phyloP scores from a whole-genome alignment of 2,888 invertebrate genomes.

The Drosophila subquinaria region DNA sequence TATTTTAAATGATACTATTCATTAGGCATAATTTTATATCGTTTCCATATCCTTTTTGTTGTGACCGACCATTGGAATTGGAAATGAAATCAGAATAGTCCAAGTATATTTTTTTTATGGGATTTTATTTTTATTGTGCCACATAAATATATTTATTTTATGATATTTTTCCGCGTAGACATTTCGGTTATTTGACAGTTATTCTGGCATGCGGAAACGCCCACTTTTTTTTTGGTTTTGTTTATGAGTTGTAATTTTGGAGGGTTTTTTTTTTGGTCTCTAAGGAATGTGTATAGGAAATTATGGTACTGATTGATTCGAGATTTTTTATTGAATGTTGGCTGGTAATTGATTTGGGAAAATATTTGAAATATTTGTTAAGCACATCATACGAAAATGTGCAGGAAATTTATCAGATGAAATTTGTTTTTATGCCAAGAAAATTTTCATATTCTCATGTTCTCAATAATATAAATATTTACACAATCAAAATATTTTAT shows the following conservation, averaged over 20 bases:
- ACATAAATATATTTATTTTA: slow-evolving; percentile 73
- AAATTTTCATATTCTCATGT: too few relatives aligned
- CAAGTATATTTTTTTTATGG: slow-evolving; percentile 68
- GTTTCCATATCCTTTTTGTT: slow-evolving; percentile 64
- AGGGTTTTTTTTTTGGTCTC: slow-evolving; percentile 23
- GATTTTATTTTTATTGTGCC: slow-evolving; percentile 73
- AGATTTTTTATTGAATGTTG: slow-evolving; percentile 33
- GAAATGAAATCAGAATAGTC: slow-evolving; percentile 25
- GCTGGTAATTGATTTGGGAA: slow-evolving; percentile 16
- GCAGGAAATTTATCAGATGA: not conserved
- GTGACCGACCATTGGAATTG: not conserved
- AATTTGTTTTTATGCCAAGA: too few relatives aligned
- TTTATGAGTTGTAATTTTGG: slow-evolving; percentile 50
- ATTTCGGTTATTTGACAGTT: slow-evolving; percentile 74
- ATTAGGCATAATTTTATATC: slow-evolving; percentile 47
- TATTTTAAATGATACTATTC: slow-evolving; percentile 25
- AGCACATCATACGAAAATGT: not conserved
- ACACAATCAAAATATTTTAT: not conserved
- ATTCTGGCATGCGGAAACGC: slow-evolving; percentile 75
- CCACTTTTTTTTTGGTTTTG: slow-evolving; percentile 50
- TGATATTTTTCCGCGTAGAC: slow-evolving; percentile 46
- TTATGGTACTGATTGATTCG: slow-evolving; percentile 8
- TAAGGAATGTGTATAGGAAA: slow-evolving; percentile 33
- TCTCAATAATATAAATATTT: too few relatives aligned
- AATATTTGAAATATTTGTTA: not conserved